A percentile compares a stretch with the other conserved stretches of the same genome.
Conservation (phyloP, 2,797 vertebrate species). For the Danio choprae region DNA sequence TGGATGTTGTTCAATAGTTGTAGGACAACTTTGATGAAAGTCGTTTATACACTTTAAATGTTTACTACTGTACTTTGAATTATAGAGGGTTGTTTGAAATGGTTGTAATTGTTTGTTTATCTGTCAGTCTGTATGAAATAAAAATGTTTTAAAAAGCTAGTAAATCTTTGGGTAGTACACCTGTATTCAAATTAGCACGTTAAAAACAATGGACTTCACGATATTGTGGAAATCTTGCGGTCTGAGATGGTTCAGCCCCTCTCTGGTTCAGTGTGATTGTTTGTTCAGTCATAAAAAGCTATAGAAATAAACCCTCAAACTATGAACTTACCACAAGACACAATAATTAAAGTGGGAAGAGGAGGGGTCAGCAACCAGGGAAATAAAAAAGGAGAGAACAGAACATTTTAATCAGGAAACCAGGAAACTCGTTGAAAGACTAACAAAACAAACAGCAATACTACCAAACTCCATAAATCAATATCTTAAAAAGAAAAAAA, state of each 20-base stretch:
- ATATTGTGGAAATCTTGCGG: neutral
- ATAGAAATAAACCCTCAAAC: conserved; percentile 83
- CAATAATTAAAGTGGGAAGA: conserved; percentile 98
- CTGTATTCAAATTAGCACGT: too few relatives aligned
- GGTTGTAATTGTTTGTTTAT: neutral
- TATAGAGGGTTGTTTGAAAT: neutral
- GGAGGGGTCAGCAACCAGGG: conserved; percentile 96
- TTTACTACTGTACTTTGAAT: neutral
- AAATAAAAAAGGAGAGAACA: conserved; percentile 95
- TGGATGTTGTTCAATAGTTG: too few relatives aligned
- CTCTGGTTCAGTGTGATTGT: conserved; percentile 70
- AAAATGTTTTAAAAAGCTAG: neutral
- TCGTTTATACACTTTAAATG: too few relatives aligned
- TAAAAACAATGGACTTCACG: neutral
- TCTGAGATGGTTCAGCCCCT: conserved; percentile 74
- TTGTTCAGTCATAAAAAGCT: conserved; percentile 63
- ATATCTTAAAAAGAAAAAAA: conserved; percentile 74
- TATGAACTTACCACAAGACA: conserved; percentile 99
- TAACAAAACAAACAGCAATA: conserved; percentile 65
- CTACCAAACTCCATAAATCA: conserved; percentile 52
- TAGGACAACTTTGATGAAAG: too few relatives aligned
- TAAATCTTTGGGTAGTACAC: too few relatives aligned
- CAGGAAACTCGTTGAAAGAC: conserved; percentile 82
- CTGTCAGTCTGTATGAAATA: neutral
- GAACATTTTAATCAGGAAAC: conserved; percentile 96